Base-by-base conservation (phyloP, 2,888 invertebrate species). In the Aplocera efformata region DNA sequence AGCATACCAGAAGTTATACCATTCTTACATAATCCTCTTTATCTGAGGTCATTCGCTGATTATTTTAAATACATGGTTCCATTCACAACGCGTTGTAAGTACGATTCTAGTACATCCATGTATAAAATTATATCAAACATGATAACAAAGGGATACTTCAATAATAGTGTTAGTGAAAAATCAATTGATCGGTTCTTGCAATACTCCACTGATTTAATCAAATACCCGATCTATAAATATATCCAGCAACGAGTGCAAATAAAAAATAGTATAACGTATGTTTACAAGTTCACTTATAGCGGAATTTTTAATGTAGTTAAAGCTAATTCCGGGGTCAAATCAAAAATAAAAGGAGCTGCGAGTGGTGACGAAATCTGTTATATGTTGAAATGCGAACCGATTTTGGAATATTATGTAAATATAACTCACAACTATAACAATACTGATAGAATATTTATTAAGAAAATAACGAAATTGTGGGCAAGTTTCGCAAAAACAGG, bases 361-460 rank as follows among this genome's bases (percentile, higher is more conserved):
- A 79, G 75, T 30, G 89, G 84, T 10, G 88, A 89, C 42, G 89
- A 89, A 62, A 65, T 88, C 48, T 83, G 85, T 50, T 89, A 89
- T 51, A 53, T 89, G 32, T 68, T 89, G 32, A 83, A 71, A 66
- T 89, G 88, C 58, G 78, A 81, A 48, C 86, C 83, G 3, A 58
- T 81, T 41, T 71, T 69, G 68, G 78, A 83, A 53, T 49, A 50
- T 42, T 88, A 88, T 48, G 58, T 70, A 10, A 60, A 68, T 37
- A 42, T 73, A 11, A 69, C 47, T 27, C 57, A 66, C n/a, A 56
- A 67, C 21, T 44, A 56, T 8, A 46, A 54, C 10, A 58, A 68
- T 35, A 74, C 26, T 40, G 85, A 90, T 46, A 72, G 67, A 61
- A 53, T 50, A 11, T 75, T 86, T 38, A 80, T 88, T 20, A 73